phyloP scores from a whole-genome alignment of 2,797 vertebrate genomes.

The Prionace glauca region DNA sequence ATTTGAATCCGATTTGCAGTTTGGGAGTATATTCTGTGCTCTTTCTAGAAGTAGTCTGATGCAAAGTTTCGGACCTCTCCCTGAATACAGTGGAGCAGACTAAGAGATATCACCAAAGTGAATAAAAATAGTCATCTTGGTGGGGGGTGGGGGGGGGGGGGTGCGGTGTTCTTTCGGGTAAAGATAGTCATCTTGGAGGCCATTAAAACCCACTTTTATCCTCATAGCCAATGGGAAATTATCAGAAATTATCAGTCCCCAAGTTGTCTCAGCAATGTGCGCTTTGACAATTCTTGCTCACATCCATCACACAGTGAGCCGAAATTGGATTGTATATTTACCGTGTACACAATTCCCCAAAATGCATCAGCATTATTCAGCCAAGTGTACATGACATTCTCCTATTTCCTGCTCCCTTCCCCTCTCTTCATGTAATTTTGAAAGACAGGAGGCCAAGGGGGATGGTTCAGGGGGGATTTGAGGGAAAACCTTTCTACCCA shows the following conservation, averaged over 20 bases:
- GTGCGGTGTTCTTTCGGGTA: too few relatives aligned
- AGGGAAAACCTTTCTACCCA: too few relatives aligned
- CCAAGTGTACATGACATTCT: too few relatives aligned
- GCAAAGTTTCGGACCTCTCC: neutral
- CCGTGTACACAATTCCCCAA: neutral
- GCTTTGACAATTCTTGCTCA: neutral
- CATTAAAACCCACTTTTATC: neutral
- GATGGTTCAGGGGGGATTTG: too few relatives aligned
- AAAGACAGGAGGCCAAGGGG: too few relatives aligned
- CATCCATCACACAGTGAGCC: neutral
- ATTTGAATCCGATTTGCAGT: neutral
- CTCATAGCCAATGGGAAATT: neutral
- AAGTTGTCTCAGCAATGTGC: neutral
- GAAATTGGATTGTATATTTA: neutral
- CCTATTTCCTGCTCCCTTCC: too few relatives aligned
- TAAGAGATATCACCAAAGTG: neutral
- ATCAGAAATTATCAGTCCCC: neutral
- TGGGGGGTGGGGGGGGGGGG: too few relatives aligned
- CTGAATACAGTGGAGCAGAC: neutral
- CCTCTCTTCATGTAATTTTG: too few relatives aligned
- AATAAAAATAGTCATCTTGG: neutral
- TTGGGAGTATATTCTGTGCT: neutral
- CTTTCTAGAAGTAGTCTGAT: neutral
- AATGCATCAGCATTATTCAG: neutral
- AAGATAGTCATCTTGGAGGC: neutral